Base-by-base conservation (phyloP, 2,113 vertebrate genomes). In the Tachycineta bicolor region DNA sequence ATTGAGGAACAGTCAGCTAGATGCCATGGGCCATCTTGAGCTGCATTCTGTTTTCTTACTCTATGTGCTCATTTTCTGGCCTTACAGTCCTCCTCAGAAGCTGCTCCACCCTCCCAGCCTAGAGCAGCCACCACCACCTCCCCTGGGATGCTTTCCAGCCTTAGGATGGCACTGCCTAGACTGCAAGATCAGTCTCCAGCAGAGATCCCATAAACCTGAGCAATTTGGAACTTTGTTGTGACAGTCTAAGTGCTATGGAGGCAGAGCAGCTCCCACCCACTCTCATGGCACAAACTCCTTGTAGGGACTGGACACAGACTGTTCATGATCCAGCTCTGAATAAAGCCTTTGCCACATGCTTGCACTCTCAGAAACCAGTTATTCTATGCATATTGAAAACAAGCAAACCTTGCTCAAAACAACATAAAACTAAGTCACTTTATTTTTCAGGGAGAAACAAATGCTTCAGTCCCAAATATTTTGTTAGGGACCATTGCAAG, bases 201-300 rank as follows among this genome's bases (percentile, higher is more conserved):
- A 65, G 39, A 46, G 9, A 29, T 44, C 23, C 18, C 7, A 3
- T 14, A 49, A 62, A 46, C 33, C 20, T 5, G 29, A 63, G 10
- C 14, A 24, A 33, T 33, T 17, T 43, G 23, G n/a, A 62, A 49
- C n/a, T 55, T 5, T 33, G 31, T 12, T 1, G 1, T 43, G 55
- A 58, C 21, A 39, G 41, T 10, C 10, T 23, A 17, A 74, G 47
- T 11, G 21, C 29, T 41, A 1, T 3, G 29, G 31, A 55, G 46
- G 14, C n/a, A 52, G 75, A 82, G 11, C 25, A n/a, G 26, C 31
- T 89, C 28, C 69, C 68, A 22, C 14, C 11, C 10, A 1, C 33
- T 47, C 21, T 49, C 0, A 0, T 15, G 33, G 9, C 18, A 24
- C 9, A 33, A 7, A 15, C 5, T 37, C 22, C 50, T 69, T 0